A percentile compares a stretch with the other conserved stretches of the same genome.
Conservation (phyloP, 1,140 invertebrate species). For the Maniola jurtina region DNA sequence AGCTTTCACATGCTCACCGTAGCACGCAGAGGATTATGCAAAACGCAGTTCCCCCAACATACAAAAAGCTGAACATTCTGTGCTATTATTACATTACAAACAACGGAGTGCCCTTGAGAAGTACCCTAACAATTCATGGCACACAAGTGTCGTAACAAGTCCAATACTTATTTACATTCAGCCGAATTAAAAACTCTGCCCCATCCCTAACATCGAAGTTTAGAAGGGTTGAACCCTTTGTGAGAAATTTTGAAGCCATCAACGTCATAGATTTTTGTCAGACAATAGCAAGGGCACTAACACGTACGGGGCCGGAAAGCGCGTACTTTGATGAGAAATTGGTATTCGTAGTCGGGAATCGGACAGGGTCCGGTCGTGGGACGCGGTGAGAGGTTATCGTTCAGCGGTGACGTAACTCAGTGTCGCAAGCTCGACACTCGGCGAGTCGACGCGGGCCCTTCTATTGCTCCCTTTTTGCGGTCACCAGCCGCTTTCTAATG, state of each 20-base stretch:
- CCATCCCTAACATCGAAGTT: slow-evolving; percentile 66
- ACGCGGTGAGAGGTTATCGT: slow-evolving; percentile 47
- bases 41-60: slow-evolving; percentile 47
- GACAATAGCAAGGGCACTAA: slow-evolving; percentile 52
- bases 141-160: slow-evolving; percentile 76
- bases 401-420: slow-evolving; percentile 66
- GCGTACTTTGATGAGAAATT: slow-evolving; percentile 10
- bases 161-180: slow-evolving; percentile 77
- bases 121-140: slow-evolving; percentile 63
- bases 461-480: slow-evolving; percentile 70
- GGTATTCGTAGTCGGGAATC: slow-evolving; percentile 27
- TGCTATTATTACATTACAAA: slow-evolving; percentile 75
- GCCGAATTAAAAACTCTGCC: slow-evolving; percentile 71
- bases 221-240: slow-evolving; percentile 75
- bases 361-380: slow-evolving; percentile 43
- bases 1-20: slow-evolving; percentile 23
- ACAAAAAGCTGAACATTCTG: slow-evolving; percentile 58
- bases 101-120: slow-evolving; percentile 72
- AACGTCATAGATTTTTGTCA: slow-evolving; percentile 56
- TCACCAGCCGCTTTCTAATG: slow-evolving; percentile 73
- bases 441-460: slow-evolving; percentile 47
- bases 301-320: slow-evolving; percentile 39
- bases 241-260: slow-evolving; percentile 61
- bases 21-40: slow-evolving; percentile 36
- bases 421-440: slow-evolving; percentile 51